These are phyloP conservation scores for Sardinella longiceps DNA, from an alignment of 2,797 vertebrate genomes.

Conservation along the genomic window DNA sequence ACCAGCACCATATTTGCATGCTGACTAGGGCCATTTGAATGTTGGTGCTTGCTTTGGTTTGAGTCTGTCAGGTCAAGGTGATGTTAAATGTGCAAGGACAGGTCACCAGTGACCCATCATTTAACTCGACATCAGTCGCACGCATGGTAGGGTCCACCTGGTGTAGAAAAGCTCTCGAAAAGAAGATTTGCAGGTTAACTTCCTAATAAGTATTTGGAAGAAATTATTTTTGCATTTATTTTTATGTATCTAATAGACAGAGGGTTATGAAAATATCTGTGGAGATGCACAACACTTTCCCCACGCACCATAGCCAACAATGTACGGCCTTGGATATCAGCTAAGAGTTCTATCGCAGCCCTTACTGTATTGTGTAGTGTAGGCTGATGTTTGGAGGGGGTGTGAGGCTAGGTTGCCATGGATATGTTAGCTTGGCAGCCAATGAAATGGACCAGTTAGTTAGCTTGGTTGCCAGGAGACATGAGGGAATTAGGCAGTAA, in stretches of 20 bases:
- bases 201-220: neutral
- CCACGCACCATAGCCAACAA: neutral
- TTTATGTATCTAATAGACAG: no score
- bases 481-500: constrained; percentile 28
- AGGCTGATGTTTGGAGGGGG: constrained; percentile 20
- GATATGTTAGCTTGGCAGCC: constrained; percentile 34
- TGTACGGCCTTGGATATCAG: constrained; percentile 38
- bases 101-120: neutral
- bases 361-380: constrained; percentile 16
- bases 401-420: constrained; percentile 36
- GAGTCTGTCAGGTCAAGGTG: neutral
- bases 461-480: constrained; percentile 39
- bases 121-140: neutral
- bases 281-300: neutral
- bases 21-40: neutral
- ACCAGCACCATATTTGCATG: neutral
- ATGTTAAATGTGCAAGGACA: neutral
- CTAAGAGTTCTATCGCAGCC: neutral
- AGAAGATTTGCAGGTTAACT: neutral
- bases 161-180: neutral
- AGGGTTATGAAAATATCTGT: neutral
- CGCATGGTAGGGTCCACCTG: neutral
- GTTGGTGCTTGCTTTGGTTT: neutral
- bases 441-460: constrained; percentile 32
- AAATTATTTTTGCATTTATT: neutral